These are phyloP conservation scores for Coptodon bakossiorum DNA, from an alignment of 2,113 vertebrate genomes.

Conservation along the genomic window DNA sequence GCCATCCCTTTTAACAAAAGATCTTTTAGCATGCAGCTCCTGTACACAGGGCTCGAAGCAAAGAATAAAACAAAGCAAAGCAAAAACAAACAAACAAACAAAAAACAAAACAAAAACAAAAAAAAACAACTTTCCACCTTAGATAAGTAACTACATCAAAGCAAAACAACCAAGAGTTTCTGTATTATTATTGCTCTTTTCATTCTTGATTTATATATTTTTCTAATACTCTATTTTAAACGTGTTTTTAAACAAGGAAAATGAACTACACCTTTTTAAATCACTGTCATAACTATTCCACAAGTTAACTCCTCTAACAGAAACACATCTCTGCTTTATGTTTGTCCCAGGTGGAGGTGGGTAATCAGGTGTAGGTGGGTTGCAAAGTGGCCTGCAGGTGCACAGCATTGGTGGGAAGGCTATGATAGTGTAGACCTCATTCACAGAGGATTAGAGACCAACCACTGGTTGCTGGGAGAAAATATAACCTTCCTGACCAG, in stretches of 20 bases:
- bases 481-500: neutral
- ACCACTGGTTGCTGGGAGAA: neutral
- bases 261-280: neutral
- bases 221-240: neutral
- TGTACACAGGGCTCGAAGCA: neutral
- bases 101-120: too few species aligned
- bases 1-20: neutral
- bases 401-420: neutral
- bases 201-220: neutral
- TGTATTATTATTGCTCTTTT: neutral
- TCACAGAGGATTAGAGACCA: neutral
- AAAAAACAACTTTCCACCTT: neutral
- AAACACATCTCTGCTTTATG: neutral
- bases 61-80: neutral
- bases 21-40: neutral
- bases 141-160: neutral
- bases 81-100: neutral
- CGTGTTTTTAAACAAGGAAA: neutral
- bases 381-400: neutral
- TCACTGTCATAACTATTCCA: neutral
- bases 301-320: accelerated
- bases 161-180: neutral
- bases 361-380: neutral
- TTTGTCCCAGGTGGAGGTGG: neutral
- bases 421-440: neutral